Base-by-base conservation (phyloP, 2,888 invertebrate species). In the Amaurobius ferox region DNA sequence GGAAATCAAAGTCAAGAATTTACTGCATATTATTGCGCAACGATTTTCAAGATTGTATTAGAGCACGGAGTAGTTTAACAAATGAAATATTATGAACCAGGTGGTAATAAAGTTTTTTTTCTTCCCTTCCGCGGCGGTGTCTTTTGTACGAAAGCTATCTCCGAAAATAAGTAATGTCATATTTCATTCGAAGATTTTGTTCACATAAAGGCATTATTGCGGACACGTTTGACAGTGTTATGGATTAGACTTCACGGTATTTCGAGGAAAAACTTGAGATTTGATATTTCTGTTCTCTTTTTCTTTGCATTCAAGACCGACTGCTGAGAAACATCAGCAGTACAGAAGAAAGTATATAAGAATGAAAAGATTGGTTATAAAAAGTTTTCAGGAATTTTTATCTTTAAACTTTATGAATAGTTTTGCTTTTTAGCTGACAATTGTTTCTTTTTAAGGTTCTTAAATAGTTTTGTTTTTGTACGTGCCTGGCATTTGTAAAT, bases 1-100 rank as follows among this genome's bases (percentile, higher is more conserved):
- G 66, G 64, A 67, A 67, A 55, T 62, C 19, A 39, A 70, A 67
- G 30, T 62, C 11, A 73, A 32, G n/a, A 68, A 29, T 61, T 72
- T 71, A 68, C 32, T 26, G 68, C n/a, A 29, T 40, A 40, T 68
- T 23, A 40, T 68, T 68, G 26, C 40, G 40, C 26, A 66, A 66
- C 32, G 35, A 35, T 9, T 66, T 66, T 66, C 28, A 35, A 32
- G 35, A 32, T 66, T 66, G n/a, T 19, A 55, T 23, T 23, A 23
- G 19, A 55, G 23, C 44, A 16, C 2, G 44, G 16, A 44, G 44
- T n/a, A n/a, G n/a, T 44, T 44, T 5, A 23, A 23, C 1, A 55
- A 55, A 55, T 5, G 19, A 55, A 23, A 3, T 6, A 23, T 55
- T 55, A 23, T 23, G 55, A 23, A 40, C 40, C 68, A 68, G 68